A percentile compares a stretch with the other conserved stretches of the same genome.
Conservation (phyloP, 1,140 invertebrate species). For the Bombus fervidus region DNA sequence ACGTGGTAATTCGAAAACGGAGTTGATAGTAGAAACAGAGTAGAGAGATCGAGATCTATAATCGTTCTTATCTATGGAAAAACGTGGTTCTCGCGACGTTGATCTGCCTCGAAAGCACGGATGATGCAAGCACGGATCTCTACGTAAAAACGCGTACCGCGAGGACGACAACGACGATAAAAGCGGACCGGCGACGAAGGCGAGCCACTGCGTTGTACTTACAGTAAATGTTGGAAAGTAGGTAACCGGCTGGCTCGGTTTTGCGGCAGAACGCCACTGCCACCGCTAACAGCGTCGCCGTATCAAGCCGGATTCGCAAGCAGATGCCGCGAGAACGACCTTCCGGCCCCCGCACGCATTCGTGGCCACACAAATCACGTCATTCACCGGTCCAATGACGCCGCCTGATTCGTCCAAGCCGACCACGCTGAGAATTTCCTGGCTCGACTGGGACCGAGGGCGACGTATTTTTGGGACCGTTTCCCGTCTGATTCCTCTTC, state of each 20-base stretch:
- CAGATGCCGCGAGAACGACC: slow-evolving; percentile 64
- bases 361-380: slow-evolving; percentile 59
- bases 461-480: neutral
- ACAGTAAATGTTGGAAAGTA: slow-evolving; percentile 52
- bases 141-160: neutral
- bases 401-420: slow-evolving; percentile 29
- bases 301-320: slow-evolving; percentile 61
- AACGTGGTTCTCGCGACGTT: neutral
- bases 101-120: slow-evolving; percentile 22
- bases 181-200: slow-evolving; percentile 35
- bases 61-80: no score
- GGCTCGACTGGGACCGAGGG: neutral
- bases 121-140: no score
- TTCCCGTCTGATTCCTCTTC: no score
- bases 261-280: neutral
- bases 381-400: slow-evolving; percentile 31
- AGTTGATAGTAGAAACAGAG: no score
- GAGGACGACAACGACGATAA: neutral
- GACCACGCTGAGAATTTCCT: neutral
- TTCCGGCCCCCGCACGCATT: slow-evolving; percentile 58
- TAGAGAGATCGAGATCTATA: no score
- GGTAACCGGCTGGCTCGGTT: slow-evolving; percentile 60
- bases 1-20: no score
- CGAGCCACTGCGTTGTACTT: slow-evolving; percentile 14
- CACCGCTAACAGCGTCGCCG: slow-evolving; percentile 40